A percentile compares a stretch with the other conserved stretches of the same genome.
These are phyloP conservation scores for Pseudomyrmex sp. DNA, from an alignment of 1,140 invertebrate genomes.

Conservation along the genomic window DNA sequence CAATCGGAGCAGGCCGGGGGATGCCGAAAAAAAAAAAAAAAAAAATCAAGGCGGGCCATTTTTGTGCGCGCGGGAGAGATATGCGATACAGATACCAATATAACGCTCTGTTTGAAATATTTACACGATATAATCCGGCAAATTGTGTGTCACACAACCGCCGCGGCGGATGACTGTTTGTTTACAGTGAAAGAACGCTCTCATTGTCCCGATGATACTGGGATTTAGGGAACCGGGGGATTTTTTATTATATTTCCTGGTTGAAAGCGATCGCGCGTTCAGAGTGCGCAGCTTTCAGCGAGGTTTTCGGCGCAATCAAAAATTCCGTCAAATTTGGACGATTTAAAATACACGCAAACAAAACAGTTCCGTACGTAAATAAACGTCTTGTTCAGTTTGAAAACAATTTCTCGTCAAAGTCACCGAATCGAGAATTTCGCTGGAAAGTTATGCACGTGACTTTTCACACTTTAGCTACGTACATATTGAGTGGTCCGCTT, in stretches of 20 bases:
- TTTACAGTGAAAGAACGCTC: constrained; percentile 26
- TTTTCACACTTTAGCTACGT: constrained; percentile 5
- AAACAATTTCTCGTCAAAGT: not conserved
- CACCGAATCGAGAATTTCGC: not conserved
- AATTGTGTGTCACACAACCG: constrained; percentile 15
- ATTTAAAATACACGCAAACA: no score
- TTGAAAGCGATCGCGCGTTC: no score
- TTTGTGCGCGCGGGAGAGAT: not conserved
- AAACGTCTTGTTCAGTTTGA: no score
- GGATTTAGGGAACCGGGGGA: no score
- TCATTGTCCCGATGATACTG: no score
- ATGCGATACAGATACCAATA: constrained; percentile 9
- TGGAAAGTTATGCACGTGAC: no score
- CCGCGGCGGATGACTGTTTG: constrained; percentile 10
- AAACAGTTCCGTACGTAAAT: no score
- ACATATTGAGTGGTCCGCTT: constrained; percentile 54
- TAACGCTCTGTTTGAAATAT: constrained; percentile 36
- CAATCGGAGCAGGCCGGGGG: not conserved
- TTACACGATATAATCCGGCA: constrained; percentile 19
- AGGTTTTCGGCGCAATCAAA: no score
- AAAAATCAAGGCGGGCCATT: not conserved
- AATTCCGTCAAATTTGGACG: no score
- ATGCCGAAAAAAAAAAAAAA: constrained; percentile 15
- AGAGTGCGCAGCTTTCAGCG: no score
- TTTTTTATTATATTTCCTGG: no score